Evolutionary conservation across 2,888 invertebrate genomes (phyloP), one percentile per base, ranked within the genome.

Genomic region (Epirrita christyi): DNA sequence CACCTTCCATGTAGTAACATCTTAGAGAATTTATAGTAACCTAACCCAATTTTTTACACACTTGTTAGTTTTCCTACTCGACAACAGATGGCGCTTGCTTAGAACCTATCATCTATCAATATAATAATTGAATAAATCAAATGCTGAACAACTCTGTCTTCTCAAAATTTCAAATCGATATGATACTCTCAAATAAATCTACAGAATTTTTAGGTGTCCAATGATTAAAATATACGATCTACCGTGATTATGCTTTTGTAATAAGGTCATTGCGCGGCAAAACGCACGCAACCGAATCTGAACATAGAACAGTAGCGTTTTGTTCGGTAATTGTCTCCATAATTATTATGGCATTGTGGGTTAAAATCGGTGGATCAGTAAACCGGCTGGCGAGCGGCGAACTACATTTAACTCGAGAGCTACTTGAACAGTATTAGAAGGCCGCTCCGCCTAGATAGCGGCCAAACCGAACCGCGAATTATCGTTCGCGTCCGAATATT

Each of bases 341-440:
- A 88, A 88, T 88, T 83, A 83, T 86, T 82, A 83, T 88, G 85
- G 85, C 86, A 88, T 87, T 88, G 87, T 86, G 78, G 70, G 75
- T 80, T 71, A 74, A 76, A 80, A 76, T 73, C 74, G 71, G 78
- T 73, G 70, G 58, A 61, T 67, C 63, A 50, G 62, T 59, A 63
- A 53, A 86, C 86, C 83, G 85, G 86, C 86, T 78, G 71, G 77
- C 82, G 86, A 80, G 74, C 72, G 81, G 81, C 72, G 72, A 67
- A 64, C 62, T 65, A 68, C 74, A 79, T 80, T 77, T 80, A 73
- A 81, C 80, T 46, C 49, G 56, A 52, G 59, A 38, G 74, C 73
- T 78, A 78, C 76, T 78, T 75, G 75, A 80, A 78, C 86, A 87
- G 88, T 88, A 81, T 81, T 87, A 88, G 86, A 89, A 88, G 86